Evolutionary conservation across 2,888 invertebrate genomes (phyloP).

Genomic region (Electrophaes corylata): DNA sequence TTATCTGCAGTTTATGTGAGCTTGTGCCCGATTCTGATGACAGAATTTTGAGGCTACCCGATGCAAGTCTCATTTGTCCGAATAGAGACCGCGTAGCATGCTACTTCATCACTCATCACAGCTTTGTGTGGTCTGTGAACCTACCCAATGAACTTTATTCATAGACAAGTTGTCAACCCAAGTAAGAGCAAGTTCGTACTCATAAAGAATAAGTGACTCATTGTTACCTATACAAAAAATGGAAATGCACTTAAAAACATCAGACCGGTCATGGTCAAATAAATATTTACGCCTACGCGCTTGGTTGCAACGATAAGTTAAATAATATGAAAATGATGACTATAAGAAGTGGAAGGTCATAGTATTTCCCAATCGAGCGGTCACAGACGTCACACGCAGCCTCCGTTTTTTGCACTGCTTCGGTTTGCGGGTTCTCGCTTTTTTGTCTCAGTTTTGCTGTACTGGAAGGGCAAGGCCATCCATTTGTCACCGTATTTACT

Average conservation of each 20-base stretch:
- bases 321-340: slow-evolving; percentile 10
- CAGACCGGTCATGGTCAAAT: slow-evolving; percentile 6
- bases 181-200: too few species aligned
- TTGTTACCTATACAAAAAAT: too few species aligned
- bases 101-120: too few species aligned
- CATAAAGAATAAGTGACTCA: too few species aligned
- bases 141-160: too few species aligned
- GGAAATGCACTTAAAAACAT: not conserved
- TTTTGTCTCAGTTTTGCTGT: slow-evolving; percentile 14
- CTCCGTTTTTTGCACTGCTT: slow-evolving; percentile 37
- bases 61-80: too few species aligned
- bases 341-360: slow-evolving; percentile 36
- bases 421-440: slow-evolving; percentile 36
- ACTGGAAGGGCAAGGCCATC: slow-evolving; percentile 41
- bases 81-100: too few species aligned
- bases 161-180: too few species aligned
- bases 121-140: too few species aligned
- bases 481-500: not conserved
- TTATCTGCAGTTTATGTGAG: too few species aligned
- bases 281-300: not conserved
- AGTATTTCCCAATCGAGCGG: slow-evolving; percentile 43
- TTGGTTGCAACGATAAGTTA: not conserved
- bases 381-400: slow-evolving; percentile 23
- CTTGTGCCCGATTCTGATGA: too few species aligned
- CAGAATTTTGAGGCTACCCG: too few species aligned